Base-by-base conservation (phyloP, 2,888 invertebrate species). In the Harmothoe impar region DNA sequence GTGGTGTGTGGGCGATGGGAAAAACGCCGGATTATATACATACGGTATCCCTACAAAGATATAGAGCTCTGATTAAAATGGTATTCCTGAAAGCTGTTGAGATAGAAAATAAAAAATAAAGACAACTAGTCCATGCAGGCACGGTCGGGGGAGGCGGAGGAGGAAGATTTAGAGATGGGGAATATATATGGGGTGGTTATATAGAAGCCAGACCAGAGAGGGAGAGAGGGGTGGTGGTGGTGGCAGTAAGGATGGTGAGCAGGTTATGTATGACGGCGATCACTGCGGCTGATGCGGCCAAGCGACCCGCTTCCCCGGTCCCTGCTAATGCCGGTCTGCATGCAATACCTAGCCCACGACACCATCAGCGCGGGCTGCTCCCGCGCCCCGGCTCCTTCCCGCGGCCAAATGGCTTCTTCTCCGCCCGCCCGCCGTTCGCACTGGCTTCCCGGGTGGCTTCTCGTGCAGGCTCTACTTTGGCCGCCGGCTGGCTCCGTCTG, bases 181-280 rank as follows among this genome's bases (percentile, higher is more conserved):
- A 23, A 23, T 23, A 25, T 1, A 25, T 23, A 25, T 23, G 15
- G 62, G 62, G 62, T n/a, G 62, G 62, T 5, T 23, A 1, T 23
- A 25, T 25, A 25, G 62, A n/a, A 81, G 81, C 35, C 20, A 35
- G 81, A 17, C 20, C 35, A 35, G 81, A 43, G 43, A 35, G 17
- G 43, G 81, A 43, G 43, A 35, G 17, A 35, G 81, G 31, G 81
- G 81, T 81, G 43, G 43, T 35, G 43, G 77, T 33, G 77, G 77
- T 10, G 12, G 33, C 15, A 23, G 77, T n/a, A n/a, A 23, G 33
- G 33, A 23, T 29, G 77, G 35, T 17, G 35, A 81, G 43, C 5
- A 43, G 43, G 81, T 81, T 81, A 81, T 81, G 81, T 81, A 81
- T 81, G 81, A 43, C 81, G 81, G 81, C 81, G 81, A 81, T 81